Evolutionary conservation across 30 jellyfish, hydroid and myxozoan species (phyloP).

Genomic region (Turritopsis dohrnii): DNA sequence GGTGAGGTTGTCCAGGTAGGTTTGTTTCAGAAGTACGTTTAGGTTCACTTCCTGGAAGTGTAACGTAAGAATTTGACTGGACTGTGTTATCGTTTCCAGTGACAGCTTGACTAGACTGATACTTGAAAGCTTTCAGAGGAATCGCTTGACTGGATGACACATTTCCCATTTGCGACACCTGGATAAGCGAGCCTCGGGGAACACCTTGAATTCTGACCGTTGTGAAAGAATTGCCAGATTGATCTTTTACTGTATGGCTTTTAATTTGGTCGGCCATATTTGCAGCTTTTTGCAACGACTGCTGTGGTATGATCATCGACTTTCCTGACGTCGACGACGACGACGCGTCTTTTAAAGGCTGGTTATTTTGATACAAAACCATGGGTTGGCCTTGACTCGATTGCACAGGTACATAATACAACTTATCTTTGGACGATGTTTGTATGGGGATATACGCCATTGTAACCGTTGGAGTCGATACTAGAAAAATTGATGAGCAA

Average conservation of each 20-base stretch:
- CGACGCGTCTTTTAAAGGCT: conserved; percentile 21
- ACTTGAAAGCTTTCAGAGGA: neutral
- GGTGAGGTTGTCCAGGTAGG: neutral
- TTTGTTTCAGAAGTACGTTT: neutral
- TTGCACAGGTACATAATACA: conserved; percentile 74
- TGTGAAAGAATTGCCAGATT: conserved; percentile 45
- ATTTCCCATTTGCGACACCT: neutral
- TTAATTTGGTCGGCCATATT: neutral
- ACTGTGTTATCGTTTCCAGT: neutral
- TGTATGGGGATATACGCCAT: conserved; percentile 79
- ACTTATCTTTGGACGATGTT: conserved; percentile 60
- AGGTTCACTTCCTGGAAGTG: neutral
- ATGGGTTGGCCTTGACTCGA: conserved; percentile 34
- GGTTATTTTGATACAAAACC: conserved; percentile 25
- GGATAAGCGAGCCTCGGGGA: neutral
- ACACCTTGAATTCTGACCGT: conserved; percentile 77
- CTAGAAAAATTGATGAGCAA: neutral
- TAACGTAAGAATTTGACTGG: neutral
- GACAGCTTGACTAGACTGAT: neutral
- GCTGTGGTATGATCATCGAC: conserved; percentile 22
- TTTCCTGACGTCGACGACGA: too few relatives aligned
- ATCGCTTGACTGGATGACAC: neutral
- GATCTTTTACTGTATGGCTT: conserved; percentile 11
- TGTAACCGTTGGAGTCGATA: conserved; percentile 45
- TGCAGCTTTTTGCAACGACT: conserved; percentile 21